These are phyloP conservation scores for Callyntrura sp. DNA, from an alignment of 2,888 invertebrate species.

Conservation along the genomic window DNA sequence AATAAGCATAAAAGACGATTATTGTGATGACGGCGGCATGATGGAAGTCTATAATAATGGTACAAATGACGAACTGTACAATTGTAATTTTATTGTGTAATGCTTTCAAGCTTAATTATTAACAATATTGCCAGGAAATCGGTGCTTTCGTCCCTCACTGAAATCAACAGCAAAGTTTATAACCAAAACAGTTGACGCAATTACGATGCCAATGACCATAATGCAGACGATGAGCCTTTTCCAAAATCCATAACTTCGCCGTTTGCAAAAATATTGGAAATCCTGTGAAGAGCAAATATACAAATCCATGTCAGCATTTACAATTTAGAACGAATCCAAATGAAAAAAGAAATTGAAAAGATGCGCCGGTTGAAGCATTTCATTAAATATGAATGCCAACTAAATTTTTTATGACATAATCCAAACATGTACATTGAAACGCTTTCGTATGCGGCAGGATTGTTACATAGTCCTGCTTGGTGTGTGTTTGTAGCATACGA, in stretches of 20 bases:
- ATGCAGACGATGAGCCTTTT: slow-evolving; percentile 73
- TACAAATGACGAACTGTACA: neutral
- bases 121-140: slow-evolving; percentile 77
- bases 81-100: neutral
- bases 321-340: too few species aligned
- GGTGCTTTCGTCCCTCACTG: slow-evolving; percentile 60
- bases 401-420: too few species aligned
- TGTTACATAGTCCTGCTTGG: too few species aligned
- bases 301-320: too few species aligned
- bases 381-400: neutral
- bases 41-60: neutral
- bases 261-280: slow-evolving; percentile 77
- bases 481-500: too few species aligned
- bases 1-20: neutral
- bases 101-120: slow-evolving; percentile 50
- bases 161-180: slow-evolving; percentile 71
- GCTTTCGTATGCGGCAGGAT: too few species aligned
- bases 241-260: slow-evolving; percentile 71
- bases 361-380: neutral
- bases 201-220: slow-evolving; percentile 70
- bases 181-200: slow-evolving; percentile 68
- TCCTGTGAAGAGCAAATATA: slow-evolving; percentile 65
- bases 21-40: neutral
- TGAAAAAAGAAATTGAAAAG: neutral
- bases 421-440: too few species aligned